Evolutionary conservation across 2,113 vertebrate genomes (phyloP).

Genomic region (Syngnathus scovelli): DNA sequence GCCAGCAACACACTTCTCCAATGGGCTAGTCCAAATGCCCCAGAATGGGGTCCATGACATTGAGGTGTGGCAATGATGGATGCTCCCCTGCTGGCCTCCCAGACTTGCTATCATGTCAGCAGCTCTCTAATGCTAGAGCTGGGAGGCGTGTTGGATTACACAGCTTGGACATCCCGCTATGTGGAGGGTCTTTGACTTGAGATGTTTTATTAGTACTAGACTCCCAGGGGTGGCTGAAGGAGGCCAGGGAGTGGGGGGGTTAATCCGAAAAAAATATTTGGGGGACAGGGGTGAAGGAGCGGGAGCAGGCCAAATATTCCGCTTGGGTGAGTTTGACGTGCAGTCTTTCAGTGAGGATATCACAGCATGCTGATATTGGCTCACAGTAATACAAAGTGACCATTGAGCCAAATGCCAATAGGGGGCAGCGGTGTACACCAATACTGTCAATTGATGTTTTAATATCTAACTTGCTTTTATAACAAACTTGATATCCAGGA

Average conservation of each 20-base stretch:
- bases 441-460: background rate
- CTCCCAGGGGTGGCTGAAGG: slow-evolving; percentile 41
- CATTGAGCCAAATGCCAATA: slow-evolving; percentile 37
- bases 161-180: slow-evolving; percentile 35
- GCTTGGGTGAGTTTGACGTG: slow-evolving; percentile 51
- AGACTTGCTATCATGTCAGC: slow-evolving; percentile 62
- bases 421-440: too few species aligned
- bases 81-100: slow-evolving; percentile 46
- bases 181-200: slow-evolving; percentile 55
- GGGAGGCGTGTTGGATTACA: slow-evolving; percentile 50
- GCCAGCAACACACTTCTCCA: slow-evolving; percentile 36
- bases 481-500: background rate
- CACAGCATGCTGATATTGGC: slow-evolving; percentile 31
- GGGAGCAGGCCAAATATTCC: slow-evolving; percentile 40
- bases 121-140: slow-evolving; percentile 49
- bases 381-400: slow-evolving; percentile 50
- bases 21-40: slow-evolving; percentile 43
- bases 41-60: slow-evolving; percentile 33
- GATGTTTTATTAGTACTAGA: slow-evolving; percentile 60
- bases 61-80: slow-evolving; percentile 49
- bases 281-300: slow-evolving; percentile 3
- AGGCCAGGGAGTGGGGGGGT: slow-evolving; percentile 32
- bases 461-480: background rate
- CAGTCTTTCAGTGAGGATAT: slow-evolving; percentile 53
- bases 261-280: slow-evolving; percentile 54